Conservation (phyloP, 2,888 invertebrate genomes). For the Cantharis rustica region DNA sequence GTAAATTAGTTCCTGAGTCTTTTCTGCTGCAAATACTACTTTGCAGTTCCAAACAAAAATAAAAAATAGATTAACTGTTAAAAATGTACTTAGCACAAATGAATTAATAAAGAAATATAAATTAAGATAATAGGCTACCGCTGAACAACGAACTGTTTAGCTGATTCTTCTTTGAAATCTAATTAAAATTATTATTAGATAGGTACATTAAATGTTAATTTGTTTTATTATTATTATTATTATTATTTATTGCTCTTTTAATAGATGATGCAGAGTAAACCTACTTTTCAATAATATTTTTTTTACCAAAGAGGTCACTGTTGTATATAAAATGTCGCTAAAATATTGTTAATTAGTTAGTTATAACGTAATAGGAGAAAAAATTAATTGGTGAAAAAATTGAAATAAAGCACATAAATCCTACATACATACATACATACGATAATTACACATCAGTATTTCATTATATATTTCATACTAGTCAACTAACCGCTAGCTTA, state of each 20-base stretch:
- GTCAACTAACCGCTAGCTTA: constrained; percentile 35
- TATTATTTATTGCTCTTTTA: constrained; percentile 50
- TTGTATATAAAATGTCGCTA: constrained; percentile 51
- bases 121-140: constrained; percentile 38
- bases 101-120: constrained; percentile 38
- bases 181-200: constrained; percentile 14
- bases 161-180: constrained; percentile 23
- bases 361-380: constrained; percentile 37
- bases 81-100: constrained; percentile 55
- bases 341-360: constrained; percentile 46
- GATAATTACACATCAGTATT: constrained; percentile 51
- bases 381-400: constrained; percentile 42
- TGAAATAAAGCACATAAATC: constrained; percentile 50
- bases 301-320: constrained; percentile 53
- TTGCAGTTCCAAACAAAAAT: constrained; percentile 34
- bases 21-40: constrained; percentile 35
- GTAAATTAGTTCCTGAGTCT: constrained; percentile 53
- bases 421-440: constrained; percentile 22
- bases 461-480: constrained; percentile 37
- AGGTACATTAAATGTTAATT: constrained; percentile 19
- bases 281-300: constrained; percentile 48
- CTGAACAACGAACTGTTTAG: constrained; percentile 47
- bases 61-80: constrained; percentile 34
- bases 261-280: constrained; percentile 44
- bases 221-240: background rate